Evolutionary conservation across 2,113 vertebrate genomes (phyloP).

Genomic region (Nicator chloris): DNA sequence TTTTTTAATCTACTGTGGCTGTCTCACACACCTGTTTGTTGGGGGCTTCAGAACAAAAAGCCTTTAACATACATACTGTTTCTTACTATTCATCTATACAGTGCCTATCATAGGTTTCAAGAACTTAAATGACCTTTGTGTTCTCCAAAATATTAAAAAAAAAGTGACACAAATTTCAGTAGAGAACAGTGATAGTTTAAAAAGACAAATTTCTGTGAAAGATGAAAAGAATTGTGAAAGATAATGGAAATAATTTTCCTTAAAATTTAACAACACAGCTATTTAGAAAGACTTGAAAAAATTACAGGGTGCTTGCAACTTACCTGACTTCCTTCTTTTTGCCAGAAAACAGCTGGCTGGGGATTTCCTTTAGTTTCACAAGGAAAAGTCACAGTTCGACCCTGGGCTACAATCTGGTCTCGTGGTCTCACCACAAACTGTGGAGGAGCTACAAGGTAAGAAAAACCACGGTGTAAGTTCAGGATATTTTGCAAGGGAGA

Average conservation of each 20-base stretch:
- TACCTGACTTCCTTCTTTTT: constrained; percentile 98
- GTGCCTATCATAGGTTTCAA: neutral
- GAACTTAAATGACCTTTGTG: neutral
- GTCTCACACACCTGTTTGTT: constrained; percentile 1
- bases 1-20: neutral
- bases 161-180: neutral
- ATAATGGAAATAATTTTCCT: neutral
- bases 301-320: neutral
- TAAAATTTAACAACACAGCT: neutral
- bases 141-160: neutral
- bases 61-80: neutral
- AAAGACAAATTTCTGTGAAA: neutral
- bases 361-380: constrained; percentile 99
- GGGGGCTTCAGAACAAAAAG: neutral
- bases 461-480: constrained; percentile 45
- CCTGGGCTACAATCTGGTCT: constrained; percentile 97
- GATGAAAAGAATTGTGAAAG: neutral
- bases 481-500: neutral
- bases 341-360: constrained; percentile 98
- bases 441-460: constrained; percentile 86
- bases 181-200: neutral
- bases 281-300: neutral
- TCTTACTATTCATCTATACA: neutral
- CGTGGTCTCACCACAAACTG: constrained; percentile 97
- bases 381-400: constrained; percentile 91